Conservation (phyloP, 2,113 vertebrate species). For the Falcunculus frontatus region DNA sequence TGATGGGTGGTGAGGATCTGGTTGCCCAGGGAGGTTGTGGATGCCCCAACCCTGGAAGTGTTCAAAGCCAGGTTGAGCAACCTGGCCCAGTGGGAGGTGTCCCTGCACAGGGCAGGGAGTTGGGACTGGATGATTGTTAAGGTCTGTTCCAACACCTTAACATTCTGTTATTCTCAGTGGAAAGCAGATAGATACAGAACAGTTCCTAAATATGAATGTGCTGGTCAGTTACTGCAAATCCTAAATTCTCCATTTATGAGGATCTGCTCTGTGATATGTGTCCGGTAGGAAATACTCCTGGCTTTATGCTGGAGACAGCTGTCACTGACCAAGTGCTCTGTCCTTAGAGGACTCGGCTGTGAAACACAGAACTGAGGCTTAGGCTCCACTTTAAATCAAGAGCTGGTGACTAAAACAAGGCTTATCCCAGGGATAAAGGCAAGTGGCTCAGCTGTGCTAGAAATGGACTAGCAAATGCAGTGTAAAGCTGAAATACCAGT, state of each 20-base stretch:
- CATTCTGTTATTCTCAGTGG: neutral
- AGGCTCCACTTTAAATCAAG: neutral
- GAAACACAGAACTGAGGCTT: neutral
- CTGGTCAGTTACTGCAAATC: neutral
- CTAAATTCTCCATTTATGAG: rapidly evolving
- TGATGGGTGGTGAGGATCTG: neutral
- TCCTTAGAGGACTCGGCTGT: neutral
- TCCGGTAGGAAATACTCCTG: neutral
- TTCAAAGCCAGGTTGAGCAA: neutral
- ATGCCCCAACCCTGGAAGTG: neutral
- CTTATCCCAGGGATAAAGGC: neutral
- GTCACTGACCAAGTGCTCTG: neutral
- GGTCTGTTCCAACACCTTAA: neutral
- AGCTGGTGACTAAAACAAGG: neutral
- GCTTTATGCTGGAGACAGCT: neutral
- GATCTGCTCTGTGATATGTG: neutral
- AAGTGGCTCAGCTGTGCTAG: neutral
- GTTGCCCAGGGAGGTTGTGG: neutral
- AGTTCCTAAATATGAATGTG: neutral
- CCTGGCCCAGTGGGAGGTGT: neutral
- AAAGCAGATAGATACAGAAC: neutral
- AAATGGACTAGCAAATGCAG: neutral
- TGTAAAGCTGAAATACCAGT: neutral
- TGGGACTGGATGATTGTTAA: neutral
- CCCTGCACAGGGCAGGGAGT: neutral